Evolutionary conservation across 2,113 vertebrate species (phyloP), one percentile per base, ranked within the genome.

Genomic region (Pseudorhombus dupliciocellatus): DNA sequence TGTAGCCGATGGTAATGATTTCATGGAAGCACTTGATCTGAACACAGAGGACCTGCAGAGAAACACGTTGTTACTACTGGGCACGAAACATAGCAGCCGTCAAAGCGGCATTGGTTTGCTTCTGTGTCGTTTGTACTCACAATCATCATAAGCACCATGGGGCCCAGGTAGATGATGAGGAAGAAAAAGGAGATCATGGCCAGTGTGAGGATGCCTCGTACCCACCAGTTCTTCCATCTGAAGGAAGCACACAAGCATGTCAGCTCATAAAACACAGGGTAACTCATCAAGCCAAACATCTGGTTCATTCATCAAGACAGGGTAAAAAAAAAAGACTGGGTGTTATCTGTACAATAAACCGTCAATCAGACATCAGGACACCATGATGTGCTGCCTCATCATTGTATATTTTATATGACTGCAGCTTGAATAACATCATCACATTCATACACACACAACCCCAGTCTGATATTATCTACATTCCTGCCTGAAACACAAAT

Each of bases 201-300:
- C 83, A 99, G 84, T 0, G 97, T 98, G 66, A 99, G 94, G 91
- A 99, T 98, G 62, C 98, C 98, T 91, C 98, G 92, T 21, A 99
- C 95, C 97, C 98, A 99, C 98, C 98, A 99, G 73, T 99, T 99
- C 93, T 93, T 99, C 98, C 98, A 99, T 90, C 97, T 99, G 85
- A 78, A 5, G 26, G 53, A 28, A 28, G 76, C 14, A 52, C 2
- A 59, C 14, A 77, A 10, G 56, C 6, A 31, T 25, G 16, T 50
- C 14, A 14, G 7, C 7, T 70, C 9, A 4, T 10, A 20, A 20
- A 28, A 22, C 6, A 25, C 4, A 40, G 11, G 40, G 10, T n/a
- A 44, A 28, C 25, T 2, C 25, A 48, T 5, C 2, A 4, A 56
- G 12, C 34, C 34, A 37, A 37, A 37, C 34, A 37, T 37, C 34